Evolutionary conservation across 2,888 invertebrate genomes (phyloP), one percentile per base, ranked within the genome.

Genomic region (Drosophila kambysellisi): DNA sequence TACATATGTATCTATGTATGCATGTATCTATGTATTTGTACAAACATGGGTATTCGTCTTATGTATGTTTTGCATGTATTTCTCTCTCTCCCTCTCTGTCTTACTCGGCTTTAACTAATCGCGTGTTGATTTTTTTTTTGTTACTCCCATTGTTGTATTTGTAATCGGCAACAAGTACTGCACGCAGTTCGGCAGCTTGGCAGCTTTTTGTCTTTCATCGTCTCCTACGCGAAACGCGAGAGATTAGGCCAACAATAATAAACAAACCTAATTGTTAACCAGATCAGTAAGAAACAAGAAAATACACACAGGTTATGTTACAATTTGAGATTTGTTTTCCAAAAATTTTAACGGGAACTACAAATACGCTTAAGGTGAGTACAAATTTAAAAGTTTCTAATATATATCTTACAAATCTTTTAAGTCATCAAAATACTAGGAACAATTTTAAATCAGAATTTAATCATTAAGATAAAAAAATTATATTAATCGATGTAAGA

Each of bases 261-360:
- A 82, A 81, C 76, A 68, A 77, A 80, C 67, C 69, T 70, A 71
- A 69, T 70, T 73, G 81, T 76, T 74, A 77, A 83, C 84, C 69
- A 74, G 85, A 82, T 84, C 77, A 54, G 61, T 69, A 56, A 51
- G 48, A 58, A 56, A 51, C 39, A n/a, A 30, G 39, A 39, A 56
- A 39, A 39, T n/a, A 76, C 37, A 50, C 52, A 43, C 30, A 35
- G 39, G 39, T 56, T 50, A 66, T 37, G 37, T 32, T 50, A 52
- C 77, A 71, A 73, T 74, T 82, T 65, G 50, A 56, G 63, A 63
- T 39, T 51, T 53, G 33, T 50, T 60, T 39, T 56, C 37, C 54
- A 60, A 61, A 37, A 15, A 50, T 53, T 48, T 56, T 9, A 15
- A 37, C 57, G 61, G 65, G 78, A 66, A 54, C 51, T 32, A 20